Base-by-base conservation (phyloP, 2,797 vertebrate genomes). In the Catharus ustulatus region DNA sequence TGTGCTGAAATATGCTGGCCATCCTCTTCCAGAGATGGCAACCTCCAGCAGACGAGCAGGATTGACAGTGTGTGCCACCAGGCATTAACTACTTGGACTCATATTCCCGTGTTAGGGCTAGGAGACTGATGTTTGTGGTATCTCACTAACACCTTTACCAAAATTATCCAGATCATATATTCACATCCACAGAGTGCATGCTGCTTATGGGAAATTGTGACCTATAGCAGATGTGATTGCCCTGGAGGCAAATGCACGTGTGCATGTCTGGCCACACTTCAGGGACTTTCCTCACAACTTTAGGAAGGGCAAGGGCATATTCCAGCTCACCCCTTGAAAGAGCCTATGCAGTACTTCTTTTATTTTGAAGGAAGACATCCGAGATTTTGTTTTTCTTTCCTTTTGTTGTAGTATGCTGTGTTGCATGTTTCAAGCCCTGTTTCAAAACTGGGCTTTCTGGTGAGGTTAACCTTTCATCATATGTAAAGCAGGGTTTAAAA, bases 1-100 rank as follows among this genome's bases (percentile, higher is more conserved):
- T 51, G 6, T 3, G 32, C 80, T 94, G 91, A 94, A 96, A 76
- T 95, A 59, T 40, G 74, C 36, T 82, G 55, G 77, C 75, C 55
- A 55, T 92, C 85, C 30, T 78, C 84, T 87, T 63, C 63, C 74
- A 79, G 93, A 52, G 38, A 49, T 52, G 46, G 30, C 46, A 85
- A 0, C 64, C 49, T 87, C 38, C 36, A 67, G 66, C 13, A 18
- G 30, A 81, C 3, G 6, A 23, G 23, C 30, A 32, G 67, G 63
- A 55, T 17, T 79, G 74, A 59, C 77, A 76, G 51, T 51, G 36
- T 73, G 55, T 89, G 67, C 59, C 67, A 63, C 71, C 55, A 79
- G 67, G 15, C 38, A 48, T 59, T 38, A 66, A 27, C 74, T 58
- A 4, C 63, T 68, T 61, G 38, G 17, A 17, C 49, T 89, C 23